These are phyloP conservation scores for Netelia fuscicornis DNA, from an alignment of 2,888 invertebrate genomes.

Conservation along the genomic window DNA sequence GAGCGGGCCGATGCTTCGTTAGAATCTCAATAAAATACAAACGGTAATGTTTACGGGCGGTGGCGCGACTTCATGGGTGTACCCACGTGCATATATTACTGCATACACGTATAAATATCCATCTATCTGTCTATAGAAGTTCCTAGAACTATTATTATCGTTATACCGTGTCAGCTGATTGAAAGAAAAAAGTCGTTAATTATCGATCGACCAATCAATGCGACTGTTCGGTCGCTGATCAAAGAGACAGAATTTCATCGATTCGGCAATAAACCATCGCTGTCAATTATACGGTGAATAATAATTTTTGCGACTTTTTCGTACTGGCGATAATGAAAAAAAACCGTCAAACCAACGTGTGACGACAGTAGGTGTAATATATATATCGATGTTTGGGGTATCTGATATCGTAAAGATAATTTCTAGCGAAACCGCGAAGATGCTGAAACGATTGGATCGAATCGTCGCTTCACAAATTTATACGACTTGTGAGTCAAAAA, in stretches of 20 bases:
- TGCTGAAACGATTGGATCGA: constrained; percentile 49
- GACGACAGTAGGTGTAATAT: neutral
- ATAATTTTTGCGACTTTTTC: constrained; percentile 5
- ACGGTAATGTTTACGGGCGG: constrained; percentile 51
- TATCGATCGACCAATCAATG: neutral
- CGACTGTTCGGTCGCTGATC: constrained; percentile 27
- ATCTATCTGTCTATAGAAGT: neutral
- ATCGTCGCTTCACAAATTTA: constrained; percentile 44
- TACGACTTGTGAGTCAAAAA: constrained; percentile 24
- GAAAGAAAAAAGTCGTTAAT: constrained; percentile 3
- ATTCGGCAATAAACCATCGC: constrained; percentile 36
- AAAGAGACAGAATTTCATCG: neutral
- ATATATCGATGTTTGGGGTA: neutral
- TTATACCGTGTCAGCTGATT: neutral
- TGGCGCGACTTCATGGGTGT: constrained; percentile 22
- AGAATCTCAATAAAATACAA: constrained; percentile 62
- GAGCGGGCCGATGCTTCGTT: constrained; percentile 38
- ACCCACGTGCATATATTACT: neutral
- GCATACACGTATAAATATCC: neutral
- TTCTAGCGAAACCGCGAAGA: constrained; percentile 9
- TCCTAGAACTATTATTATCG: constrained; percentile 29
- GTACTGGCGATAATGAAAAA: neutral
- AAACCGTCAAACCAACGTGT: neutral
- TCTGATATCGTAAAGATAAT: constrained; percentile 24
- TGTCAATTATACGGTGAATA: constrained; percentile 9